phyloP scores from a whole-genome alignment of 2,797 vertebrate species.

The Dipus sagitta region DNA sequence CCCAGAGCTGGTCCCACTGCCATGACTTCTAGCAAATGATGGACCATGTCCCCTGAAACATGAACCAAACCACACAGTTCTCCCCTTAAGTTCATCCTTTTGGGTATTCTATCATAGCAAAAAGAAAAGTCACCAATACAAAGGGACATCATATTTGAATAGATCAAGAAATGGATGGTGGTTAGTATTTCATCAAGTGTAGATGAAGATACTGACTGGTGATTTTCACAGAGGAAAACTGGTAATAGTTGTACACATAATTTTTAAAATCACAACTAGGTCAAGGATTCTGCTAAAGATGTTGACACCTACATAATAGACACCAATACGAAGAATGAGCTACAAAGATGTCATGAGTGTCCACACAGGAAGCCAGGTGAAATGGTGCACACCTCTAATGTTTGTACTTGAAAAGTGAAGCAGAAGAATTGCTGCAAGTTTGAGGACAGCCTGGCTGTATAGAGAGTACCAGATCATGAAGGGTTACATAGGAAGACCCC shows the following conservation, averaged over 20 bases:
- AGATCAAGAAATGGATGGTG: neutral
- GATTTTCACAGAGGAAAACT: neutral
- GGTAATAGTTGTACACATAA: neutral
- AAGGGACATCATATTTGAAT: neutral
- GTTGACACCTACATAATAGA: neutral
- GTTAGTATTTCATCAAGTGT: conserved; percentile 13
- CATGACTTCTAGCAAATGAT: neutral
- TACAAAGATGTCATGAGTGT: neutral
- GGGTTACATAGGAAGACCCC: neutral
- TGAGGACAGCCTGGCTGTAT: neutral
- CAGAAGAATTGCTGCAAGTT: neutral
- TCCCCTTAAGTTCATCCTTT: neutral
- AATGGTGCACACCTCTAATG: neutral
- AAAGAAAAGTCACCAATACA: neutral
- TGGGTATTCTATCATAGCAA: neutral
- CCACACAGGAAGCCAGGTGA: neutral
- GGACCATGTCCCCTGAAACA: neutral
- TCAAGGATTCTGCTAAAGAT: neutral
- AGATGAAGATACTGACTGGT: neutral
- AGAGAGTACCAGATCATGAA: neutral
- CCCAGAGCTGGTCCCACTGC: neutral
- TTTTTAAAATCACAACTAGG: neutral
- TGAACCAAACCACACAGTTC: neutral
- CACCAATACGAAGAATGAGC: neutral
- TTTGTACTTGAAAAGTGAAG: neutral